Evolutionary conservation across 1,140 invertebrate genomes (phyloP).

Genomic region (Lepidurus arcticus): DNA sequence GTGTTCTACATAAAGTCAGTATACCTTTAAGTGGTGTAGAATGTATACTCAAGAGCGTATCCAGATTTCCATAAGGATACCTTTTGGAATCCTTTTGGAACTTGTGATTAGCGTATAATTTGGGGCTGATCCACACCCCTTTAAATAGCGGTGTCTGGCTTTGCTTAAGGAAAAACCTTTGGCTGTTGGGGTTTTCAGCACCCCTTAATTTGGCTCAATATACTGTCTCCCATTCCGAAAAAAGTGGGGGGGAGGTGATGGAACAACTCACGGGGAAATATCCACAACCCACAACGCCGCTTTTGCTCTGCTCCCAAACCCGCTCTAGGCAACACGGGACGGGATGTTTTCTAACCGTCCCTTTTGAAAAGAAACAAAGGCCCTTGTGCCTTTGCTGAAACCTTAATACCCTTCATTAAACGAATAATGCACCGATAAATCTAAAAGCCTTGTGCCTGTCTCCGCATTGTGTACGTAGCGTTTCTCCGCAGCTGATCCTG

Average conservation of each 20-base stretch:
- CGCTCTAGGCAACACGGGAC: neutral
- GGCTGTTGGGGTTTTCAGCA: conserved; percentile 14
- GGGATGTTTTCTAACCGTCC: neutral
- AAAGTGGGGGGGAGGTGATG: neutral
- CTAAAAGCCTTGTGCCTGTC: neutral
- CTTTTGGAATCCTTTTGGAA: neutral
- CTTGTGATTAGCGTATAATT: conserved; percentile 16
- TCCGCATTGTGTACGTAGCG: neutral
- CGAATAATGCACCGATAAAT: neutral
- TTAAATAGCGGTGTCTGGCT: conserved; percentile 18
- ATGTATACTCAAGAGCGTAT: too few species aligned
- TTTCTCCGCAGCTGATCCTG: neutral
- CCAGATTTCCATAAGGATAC: too few species aligned
- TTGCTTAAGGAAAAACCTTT: conserved; percentile 22
- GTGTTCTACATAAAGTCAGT: too few species aligned
- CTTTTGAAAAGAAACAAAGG: conserved; percentile 1
- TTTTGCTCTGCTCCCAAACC: neutral
- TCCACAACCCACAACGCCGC: neutral
- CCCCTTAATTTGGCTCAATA: conserved; percentile 14
- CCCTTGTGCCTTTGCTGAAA: neutral
- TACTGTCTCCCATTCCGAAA: neutral
- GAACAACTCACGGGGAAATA: neutral
- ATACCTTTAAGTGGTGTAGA: too few species aligned
- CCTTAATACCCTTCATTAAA: conserved; percentile 18
- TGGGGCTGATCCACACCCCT: conserved; percentile 20